phyloP scores from a whole-genome alignment of 1,140 invertebrate genomes.

The Polypedilum vanderplanki region DNA sequence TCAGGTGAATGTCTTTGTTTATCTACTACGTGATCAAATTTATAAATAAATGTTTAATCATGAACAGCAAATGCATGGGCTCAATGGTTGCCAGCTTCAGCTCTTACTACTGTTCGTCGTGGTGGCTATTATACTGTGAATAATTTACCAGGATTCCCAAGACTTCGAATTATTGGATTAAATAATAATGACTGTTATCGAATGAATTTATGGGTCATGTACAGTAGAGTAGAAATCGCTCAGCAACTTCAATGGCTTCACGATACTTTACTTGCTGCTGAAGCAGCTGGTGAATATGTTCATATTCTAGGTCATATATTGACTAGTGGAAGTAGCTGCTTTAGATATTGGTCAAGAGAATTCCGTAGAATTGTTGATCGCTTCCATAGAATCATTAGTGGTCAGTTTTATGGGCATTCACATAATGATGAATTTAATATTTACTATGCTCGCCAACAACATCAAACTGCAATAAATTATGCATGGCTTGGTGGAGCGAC shows the following conservation, averaged over 20 bases:
- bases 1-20: constrained; percentile 35
- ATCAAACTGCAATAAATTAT: constrained; percentile 47
- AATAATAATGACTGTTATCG: constrained; percentile 31
- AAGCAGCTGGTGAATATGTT: constrained; percentile 60
- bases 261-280: constrained; percentile 59
- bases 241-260: constrained; percentile 73
- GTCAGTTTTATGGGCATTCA: constrained; percentile 73
- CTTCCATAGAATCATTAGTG: constrained; percentile 58
- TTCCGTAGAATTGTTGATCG: constrained; percentile 53
- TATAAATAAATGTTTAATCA: no score
- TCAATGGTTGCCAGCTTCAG: constrained; percentile 55
- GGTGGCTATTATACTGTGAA: constrained; percentile 63
- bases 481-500: constrained; percentile 73
- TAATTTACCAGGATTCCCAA: constrained; percentile 47
- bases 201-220: constrained; percentile 52
- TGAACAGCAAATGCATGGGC: constrained; percentile 55
- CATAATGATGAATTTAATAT: constrained; percentile 68
- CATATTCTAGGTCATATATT: constrained; percentile 79
- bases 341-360: constrained; percentile 55
- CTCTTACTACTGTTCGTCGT: constrained; percentile 52
- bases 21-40: no score
- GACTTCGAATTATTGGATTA: constrained; percentile 47
- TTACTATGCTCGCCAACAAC: constrained; percentile 48
- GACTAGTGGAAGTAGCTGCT: constrained; percentile 58
- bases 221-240: constrained; percentile 53